Base-by-base conservation (phyloP, 1,140 invertebrate genomes). In the Telenomus remus region DNA sequence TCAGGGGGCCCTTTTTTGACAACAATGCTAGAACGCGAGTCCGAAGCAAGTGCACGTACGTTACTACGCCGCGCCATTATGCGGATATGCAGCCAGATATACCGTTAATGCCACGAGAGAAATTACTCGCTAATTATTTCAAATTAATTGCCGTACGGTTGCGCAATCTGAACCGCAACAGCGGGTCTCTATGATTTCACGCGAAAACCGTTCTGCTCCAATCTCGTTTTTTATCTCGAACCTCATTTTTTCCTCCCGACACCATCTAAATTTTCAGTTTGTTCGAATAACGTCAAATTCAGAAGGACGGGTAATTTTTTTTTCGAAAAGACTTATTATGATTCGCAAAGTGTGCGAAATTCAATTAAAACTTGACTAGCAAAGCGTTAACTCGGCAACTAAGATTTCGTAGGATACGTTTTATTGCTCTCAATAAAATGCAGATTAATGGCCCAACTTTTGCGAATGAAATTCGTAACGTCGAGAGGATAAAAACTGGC, bases 81-180 rank as follows among this genome's bases (percentile, higher is more conserved):
- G 68, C 74, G 74, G 56, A 71, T 76, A 76, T 63, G 68, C 63
- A 13, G 63, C 69, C 19, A 56, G 43, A 55, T 77, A 74, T 78
- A 81, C 80, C 80, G 80, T 80, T 82, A 80, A 73, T 55, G 64
- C 71, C 76, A 53, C 54, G 57, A 74, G 61, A 69, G 74, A 60
- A 76, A 79, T 80, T 78, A 79, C 74, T 71, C 70, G 76, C 79
- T 86, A 85, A 86, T 86, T 85, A 86, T 82, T 84, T 82, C 77
- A 70, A 85, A 86, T 86, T 85, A 86, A 85, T 86, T 73, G 79
- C 56, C 54, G 19, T 68, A 51, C 50, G 64, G n/a, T 63, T 78
- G 56, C 69, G 51, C 66, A 63, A 68, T 70, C 57, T 53, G 39
- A 49, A 49, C 61, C 61, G 50, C 59, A 66, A 71, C 53, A 49